Evolutionary conservation across 2,888 invertebrate genomes (phyloP).

Genomic region (Copidosoma aretas): DNA sequence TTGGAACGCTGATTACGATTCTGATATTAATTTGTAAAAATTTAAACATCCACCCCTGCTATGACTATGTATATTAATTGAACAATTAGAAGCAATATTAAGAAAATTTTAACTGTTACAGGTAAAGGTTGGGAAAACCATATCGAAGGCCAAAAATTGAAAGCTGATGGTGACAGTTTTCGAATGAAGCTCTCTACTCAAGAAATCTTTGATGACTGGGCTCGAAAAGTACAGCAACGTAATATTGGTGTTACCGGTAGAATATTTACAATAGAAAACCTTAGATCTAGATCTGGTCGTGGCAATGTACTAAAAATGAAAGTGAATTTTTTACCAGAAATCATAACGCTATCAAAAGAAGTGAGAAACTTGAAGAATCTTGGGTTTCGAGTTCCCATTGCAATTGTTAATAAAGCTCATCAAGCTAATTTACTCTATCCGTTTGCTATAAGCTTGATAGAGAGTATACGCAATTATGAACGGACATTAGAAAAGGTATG

Average conservation of each 20-base stretch:
- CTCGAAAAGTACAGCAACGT: conserved; percentile 89
- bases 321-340: conserved; percentile 96
- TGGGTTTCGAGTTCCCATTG: conserved; percentile 94
- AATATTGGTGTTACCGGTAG: conserved; percentile 93
- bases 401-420: conserved; percentile 98
- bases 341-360: conserved; percentile 98
- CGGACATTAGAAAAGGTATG: conserved; percentile 94
- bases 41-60: too few relatives aligned
- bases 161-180: conserved; percentile 98
- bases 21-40: too few relatives aligned
- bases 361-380: conserved; percentile 94
- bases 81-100: too few relatives aligned
- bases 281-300: conserved; percentile 78
- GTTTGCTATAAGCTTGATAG: conserved; percentile 97
- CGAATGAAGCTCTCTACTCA: conserved; percentile 94
- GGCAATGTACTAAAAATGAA: conserved; percentile 85
- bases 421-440: conserved; percentile 98
- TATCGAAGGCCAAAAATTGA: conserved; percentile 96
- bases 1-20: too few relatives aligned
- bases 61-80: too few relatives aligned
- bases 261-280: conserved; percentile 91
- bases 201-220: conserved; percentile 99
- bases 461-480: conserved; percentile 96
- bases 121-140: conserved; percentile 99
- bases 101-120: conserved; percentile 50